These are phyloP conservation scores for Cheiracanthium punctorium DNA, from an alignment of 2,888 invertebrate species.

Conservation along the genomic window DNA sequence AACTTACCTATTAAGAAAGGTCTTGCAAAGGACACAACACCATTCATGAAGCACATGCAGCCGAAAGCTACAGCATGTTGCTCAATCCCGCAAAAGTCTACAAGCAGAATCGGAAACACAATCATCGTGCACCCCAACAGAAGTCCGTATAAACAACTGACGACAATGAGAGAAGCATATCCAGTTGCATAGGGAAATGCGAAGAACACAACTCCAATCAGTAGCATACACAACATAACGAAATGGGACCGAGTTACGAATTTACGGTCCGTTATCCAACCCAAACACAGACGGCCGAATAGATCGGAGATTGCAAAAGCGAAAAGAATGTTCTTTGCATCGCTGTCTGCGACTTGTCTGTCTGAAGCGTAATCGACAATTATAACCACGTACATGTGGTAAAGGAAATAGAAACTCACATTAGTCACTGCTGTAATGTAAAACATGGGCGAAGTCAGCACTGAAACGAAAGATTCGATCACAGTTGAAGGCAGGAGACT, in stretches of 20 bases:
- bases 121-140: constrained; percentile 51
- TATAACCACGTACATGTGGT: constrained; percentile 59
- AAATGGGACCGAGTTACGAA: constrained; percentile 31
- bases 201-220: constrained; percentile 35
- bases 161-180: constrained; percentile 25
- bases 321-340: constrained; percentile 68
- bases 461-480: constrained; percentile 8
- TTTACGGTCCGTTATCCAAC: constrained; percentile 64
- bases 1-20: constrained; percentile 47
- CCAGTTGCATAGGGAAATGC: constrained; percentile 27
- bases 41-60: constrained; percentile 62
- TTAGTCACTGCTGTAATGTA: constrained; percentile 49
- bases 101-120: constrained; percentile 39
- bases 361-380: constrained; percentile 71
- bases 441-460: constrained; percentile 50
- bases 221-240: constrained; percentile 36
- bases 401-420: constrained; percentile 47
- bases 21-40: constrained; percentile 40
- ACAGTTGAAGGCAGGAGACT: neutral
- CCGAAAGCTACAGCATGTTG: constrained; percentile 47
- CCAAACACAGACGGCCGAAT: constrained; percentile 66
- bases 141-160: constrained; percentile 46
- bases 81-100: constrained; percentile 38
- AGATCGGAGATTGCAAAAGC: constrained; percentile 70
- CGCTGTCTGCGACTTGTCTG: constrained; percentile 34